These are phyloP conservation scores for Brachypodius melanocephalos DNA, from an alignment of 2,113 vertebrate genomes.

Conservation along the genomic window DNA sequence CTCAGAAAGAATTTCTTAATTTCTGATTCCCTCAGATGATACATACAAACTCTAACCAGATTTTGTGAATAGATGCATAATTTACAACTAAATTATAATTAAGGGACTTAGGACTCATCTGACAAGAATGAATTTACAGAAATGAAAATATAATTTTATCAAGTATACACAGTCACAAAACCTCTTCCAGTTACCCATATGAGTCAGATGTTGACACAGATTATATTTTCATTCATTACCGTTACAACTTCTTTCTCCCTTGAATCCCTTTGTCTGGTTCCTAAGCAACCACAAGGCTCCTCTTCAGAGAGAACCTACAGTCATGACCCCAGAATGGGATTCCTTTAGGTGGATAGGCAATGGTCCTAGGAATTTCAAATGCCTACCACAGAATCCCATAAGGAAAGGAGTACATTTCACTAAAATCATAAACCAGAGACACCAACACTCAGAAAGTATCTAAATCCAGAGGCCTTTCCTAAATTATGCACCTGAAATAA, in stretches of 20 bases:
- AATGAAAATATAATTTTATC: slow-evolving; percentile 46
- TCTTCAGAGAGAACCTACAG: slow-evolving; percentile 25
- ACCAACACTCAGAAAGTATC: neutral
- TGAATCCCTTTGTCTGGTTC: slow-evolving; percentile 66
- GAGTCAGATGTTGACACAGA: slow-evolving; percentile 57
- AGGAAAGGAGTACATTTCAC: neutral
- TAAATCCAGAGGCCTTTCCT: neutral
- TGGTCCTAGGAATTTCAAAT: slow-evolving; percentile 12
- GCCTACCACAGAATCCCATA: neutral
- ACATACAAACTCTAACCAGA: neutral
- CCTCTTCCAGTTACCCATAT: slow-evolving; percentile 24
- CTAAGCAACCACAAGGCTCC: slow-evolving; percentile 68
- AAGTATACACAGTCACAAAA: slow-evolving; percentile 31
- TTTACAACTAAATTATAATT: slow-evolving; percentile 8
- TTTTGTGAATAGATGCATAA: neutral
- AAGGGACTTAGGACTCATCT: neutral
- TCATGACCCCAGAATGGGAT: slow-evolving; percentile 16
- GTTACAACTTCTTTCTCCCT: slow-evolving; percentile 41
- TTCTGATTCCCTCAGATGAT: neutral
- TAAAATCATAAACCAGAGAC: neutral
- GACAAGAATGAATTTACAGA: slow-evolving; percentile 3
- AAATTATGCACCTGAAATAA: neutral
- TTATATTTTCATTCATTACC: slow-evolving; percentile 68
- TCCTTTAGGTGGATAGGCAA: neutral
- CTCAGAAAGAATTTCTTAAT: neutral